Evolutionary conservation across 2,113 vertebrate species (phyloP), one percentile per base, ranked within the genome.

Genomic region (Pagrus major): DNA sequence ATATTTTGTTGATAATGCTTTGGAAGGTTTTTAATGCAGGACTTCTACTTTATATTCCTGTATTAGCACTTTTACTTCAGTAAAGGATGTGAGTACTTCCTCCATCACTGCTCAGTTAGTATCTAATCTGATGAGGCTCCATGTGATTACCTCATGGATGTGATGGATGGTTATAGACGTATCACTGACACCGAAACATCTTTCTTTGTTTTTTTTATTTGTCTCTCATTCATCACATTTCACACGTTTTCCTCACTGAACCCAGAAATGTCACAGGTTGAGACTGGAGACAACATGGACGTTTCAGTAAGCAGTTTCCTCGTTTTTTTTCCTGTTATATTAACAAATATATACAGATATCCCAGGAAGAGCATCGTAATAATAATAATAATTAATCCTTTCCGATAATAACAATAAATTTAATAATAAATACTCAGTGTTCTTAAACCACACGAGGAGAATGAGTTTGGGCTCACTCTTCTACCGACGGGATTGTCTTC

Each of bases 361-460:
- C 83, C 85, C 76, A 67, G 84, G 85, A 90, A 89, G 78, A 91
- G 83, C 63, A 68, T 77, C 21, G 59, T 80, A n/a, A n/a, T 35
- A 85, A 82, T 74, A 71, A 86, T 78, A 83, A 92, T 81, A 77
- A 92, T 90, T 29, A 86, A 76, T 74, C 71, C 71, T 86, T 87
- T 92, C 81, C 84, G 87, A 81, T 93, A 88, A 91, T 94, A 93
- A 94, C 89, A 95, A 94, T 93, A 89, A 90, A 93, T 93, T 92
- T 88, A 95, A 95, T 88, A 95, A 95, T 95, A 96, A 96, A 96
- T 96, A 95, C 90, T 92, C 92, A 91, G 90, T 90, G 91, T 94
- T 94, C 87, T 87, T 91, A 90, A n/a, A 90, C 85, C 84, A 93
- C 91, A 93, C 87, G 58, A 84, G 86, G 85, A 92, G 89, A 91